A percentile compares a stretch with the other conserved stretches of the same genome.
These are phyloP conservation scores for Octopus sinensis DNA, from an alignment of 1,140 invertebrate genomes.

Conservation along the genomic window DNA sequence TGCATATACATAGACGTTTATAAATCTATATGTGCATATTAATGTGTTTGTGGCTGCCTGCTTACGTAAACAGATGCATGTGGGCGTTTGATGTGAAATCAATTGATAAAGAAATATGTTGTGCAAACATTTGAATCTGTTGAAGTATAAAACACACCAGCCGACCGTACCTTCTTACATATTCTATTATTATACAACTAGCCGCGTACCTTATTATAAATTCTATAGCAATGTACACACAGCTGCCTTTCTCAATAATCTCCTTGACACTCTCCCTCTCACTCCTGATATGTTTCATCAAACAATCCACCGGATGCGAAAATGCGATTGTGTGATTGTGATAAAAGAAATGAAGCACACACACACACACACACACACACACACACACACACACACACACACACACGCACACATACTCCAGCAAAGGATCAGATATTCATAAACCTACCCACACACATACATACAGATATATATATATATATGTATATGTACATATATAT, in stretches of 20 bases:
- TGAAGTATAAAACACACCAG: too few species aligned
- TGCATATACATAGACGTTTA: not conserved
- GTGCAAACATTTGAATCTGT: too few species aligned
- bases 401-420: not conserved
- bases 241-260: not conserved
- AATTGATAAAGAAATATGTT: too few species aligned
- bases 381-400: not conserved
- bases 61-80: too few species aligned
- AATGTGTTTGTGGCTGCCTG: too few species aligned
- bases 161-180: too few species aligned
- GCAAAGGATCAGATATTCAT: not conserved
- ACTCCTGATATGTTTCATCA: not conserved
- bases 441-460: not conserved
- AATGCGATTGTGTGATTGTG: not conserved
- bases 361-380: not conserved
- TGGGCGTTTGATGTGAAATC: too few species aligned
- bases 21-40: too few species aligned
- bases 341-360: not conserved
- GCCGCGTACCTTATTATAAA: too few species aligned
- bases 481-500: not conserved
- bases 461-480: not conserved
- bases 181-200: too few species aligned
- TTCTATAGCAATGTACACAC: too few species aligned
- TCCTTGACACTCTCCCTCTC: not conserved
- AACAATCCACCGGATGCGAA: not conserved